Evolutionary conservation across 2,888 invertebrate species (phyloP).

Genomic region (Catocala nupta): DNA sequence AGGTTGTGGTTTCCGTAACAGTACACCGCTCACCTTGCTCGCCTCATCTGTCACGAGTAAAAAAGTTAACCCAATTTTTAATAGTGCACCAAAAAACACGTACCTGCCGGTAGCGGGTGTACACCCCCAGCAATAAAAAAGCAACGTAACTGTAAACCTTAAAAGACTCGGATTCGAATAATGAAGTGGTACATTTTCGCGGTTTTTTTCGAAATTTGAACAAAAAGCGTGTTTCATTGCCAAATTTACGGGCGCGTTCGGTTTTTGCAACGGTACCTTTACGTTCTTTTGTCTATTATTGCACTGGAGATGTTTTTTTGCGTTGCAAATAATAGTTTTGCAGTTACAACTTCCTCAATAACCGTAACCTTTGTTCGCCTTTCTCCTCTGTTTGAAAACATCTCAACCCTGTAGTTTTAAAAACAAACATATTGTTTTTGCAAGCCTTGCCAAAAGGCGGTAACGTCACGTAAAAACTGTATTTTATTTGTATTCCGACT

Average conservation of each 20-base stretch:
- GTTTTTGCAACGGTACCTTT: slow-evolving; percentile 74
- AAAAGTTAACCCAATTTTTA: slow-evolving; percentile 80
- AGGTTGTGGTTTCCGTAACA: slow-evolving; percentile 83
- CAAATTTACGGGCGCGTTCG: slow-evolving; percentile 70
- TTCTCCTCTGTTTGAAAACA: slow-evolving; percentile 54
- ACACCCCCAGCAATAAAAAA: slow-evolving; percentile 64
- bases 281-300: slow-evolving; percentile 67
- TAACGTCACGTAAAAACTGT: slow-evolving; percentile 52
- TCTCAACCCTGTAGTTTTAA: slow-evolving; percentile 61
- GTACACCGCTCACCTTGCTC: slow-evolving; percentile 82
- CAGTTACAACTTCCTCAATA: slow-evolving; percentile 57
- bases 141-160: slow-evolving; percentile 68
- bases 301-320: slow-evolving; percentile 69
- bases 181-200: slow-evolving; percentile 68
- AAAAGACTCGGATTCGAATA: slow-evolving; percentile 54
- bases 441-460: slow-evolving; percentile 54
- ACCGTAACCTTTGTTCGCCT: slow-evolving; percentile 59
- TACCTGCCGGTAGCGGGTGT: slow-evolving; percentile 83
- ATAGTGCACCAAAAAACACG: slow-evolving; percentile 70
- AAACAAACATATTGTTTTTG: slow-evolving; percentile 56
- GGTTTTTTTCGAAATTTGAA: slow-evolving; percentile 60
- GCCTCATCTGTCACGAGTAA: slow-evolving; percentile 73
- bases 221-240: slow-evolving; percentile 65
- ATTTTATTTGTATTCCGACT: slow-evolving; percentile 40
- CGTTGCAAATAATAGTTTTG: slow-evolving; percentile 53